Conservation (phyloP, 2,888 invertebrate genomes). For the Cryptophagus acutangulus region DNA sequence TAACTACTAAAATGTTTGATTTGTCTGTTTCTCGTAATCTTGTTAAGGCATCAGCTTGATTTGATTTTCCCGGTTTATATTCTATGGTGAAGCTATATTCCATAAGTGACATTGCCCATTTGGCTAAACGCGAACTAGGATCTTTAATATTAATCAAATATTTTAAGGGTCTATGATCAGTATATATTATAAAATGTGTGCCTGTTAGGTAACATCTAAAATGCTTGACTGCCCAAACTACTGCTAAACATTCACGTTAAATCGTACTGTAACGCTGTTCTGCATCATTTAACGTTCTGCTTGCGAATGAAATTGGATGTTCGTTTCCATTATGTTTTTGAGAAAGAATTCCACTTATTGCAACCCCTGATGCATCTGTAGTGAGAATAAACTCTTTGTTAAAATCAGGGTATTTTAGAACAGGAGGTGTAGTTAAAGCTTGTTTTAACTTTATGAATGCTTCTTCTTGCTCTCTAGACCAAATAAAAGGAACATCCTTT, state of each 20-base stretch:
- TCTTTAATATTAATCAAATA: slow-evolving; percentile 12
- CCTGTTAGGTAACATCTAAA: slow-evolving; percentile 10
- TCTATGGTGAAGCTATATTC: slow-evolving; percentile 10
- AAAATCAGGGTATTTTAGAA: slow-evolving; percentile 11
- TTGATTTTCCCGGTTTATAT: slow-evolving; percentile 10
- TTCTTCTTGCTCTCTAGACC: slow-evolving; percentile 8
- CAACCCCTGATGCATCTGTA: slow-evolving; percentile 1
- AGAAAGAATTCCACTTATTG: neutral
- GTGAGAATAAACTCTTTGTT: neutral
- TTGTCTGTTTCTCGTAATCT: slow-evolving; percentile 9
- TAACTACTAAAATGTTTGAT: too few species aligned
- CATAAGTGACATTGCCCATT: slow-evolving; percentile 8
- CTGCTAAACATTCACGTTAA: slow-evolving; percentile 12
- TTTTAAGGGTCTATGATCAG: slow-evolving; percentile 12
- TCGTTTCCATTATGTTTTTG: neutral
- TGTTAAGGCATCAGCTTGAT: slow-evolving; percentile 8
- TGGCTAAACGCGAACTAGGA: slow-evolving; percentile 11
- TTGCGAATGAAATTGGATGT: neutral
- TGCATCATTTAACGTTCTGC: slow-evolving; percentile 8
- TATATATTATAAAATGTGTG: slow-evolving; percentile 11
- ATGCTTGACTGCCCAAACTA: slow-evolving; percentile 9
- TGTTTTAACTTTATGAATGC: slow-evolving; percentile 10
- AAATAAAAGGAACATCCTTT: slow-evolving; percentile 1
- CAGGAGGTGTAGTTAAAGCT: slow-evolving; percentile 3
- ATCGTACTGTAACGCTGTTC: slow-evolving; percentile 10